phyloP scores from a whole-genome alignment of 2,797 vertebrate genomes.

The Dromococcyx pavoninus region DNA sequence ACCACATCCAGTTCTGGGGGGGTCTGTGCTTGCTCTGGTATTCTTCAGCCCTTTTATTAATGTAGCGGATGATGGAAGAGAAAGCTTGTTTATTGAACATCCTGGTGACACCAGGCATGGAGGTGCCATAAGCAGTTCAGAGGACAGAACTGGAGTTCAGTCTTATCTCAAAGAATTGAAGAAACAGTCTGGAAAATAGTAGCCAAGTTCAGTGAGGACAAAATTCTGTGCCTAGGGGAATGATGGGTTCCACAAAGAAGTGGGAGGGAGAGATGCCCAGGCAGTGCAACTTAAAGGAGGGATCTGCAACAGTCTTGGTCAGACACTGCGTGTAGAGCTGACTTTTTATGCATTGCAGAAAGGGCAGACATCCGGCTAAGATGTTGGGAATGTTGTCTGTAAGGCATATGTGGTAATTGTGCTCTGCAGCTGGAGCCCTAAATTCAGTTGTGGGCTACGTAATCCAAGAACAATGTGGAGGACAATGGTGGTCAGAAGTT shows the following conservation, averaged over 20 bases:
- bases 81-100: neutral
- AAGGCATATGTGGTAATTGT: neutral
- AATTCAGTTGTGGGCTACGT: neutral
- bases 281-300: neutral
- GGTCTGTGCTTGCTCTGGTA: neutral
- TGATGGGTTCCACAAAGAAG: neutral
- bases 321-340: neutral
- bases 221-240: neutral
- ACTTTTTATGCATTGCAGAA: neutral
- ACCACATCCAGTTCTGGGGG: accelerated
- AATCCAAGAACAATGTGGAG: neutral
- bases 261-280: neutral
- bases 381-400: neutral
- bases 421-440: neutral
- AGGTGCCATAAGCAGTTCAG: neutral
- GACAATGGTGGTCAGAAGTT: neutral
- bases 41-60: neutral
- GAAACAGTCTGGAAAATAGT: neutral
- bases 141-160: neutral
- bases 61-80: neutral
- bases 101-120: neutral
- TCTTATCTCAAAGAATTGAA: neutral
- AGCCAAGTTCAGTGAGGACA: neutral
- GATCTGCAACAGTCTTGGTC: neutral
- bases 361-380: neutral